Base-by-base conservation (phyloP, 1,140 invertebrate genomes). In the Musca vetustissima region DNA sequence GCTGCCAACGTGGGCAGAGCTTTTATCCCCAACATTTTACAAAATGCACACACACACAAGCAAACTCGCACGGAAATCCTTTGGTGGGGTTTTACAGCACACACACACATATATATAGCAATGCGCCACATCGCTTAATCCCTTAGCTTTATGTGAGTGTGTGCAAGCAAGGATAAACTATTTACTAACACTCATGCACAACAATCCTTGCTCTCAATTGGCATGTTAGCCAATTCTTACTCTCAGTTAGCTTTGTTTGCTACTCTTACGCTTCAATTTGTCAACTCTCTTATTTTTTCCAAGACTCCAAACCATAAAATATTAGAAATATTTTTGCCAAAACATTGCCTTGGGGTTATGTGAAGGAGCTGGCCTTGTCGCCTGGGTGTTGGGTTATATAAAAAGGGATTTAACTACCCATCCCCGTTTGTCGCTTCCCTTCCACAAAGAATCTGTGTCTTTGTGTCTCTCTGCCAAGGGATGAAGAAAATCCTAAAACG, bases 91-190 rank as follows among this genome's bases (percentile, higher is more conserved):
- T 57, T n/a, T n/a, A 9, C 6, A 36, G 17, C 28, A 21, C 4
- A 24, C 2, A 36, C 19, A 36, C 57, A 36, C 22, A n/a, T n/a
- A n/a, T n/a, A n/a, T n/a, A n/a, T n/a, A 61, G 28, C 19, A 43
- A 17, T 61, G 57, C 57, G 57, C 57, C 28, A 61, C 57, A 61
- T 61, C 28, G 57, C 57, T 61, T 61, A 61, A 61, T 61, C 57
- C 57, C 57, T 61, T 61, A 14, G 57, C 57, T 61, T 36, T 61
- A 19, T 43, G 36, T 6, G 11, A 8, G 6, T 43, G 36, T 43
- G 4, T 43, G 36, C 13, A 52, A 6, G 8, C 49, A 52, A 52
- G 17, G n/a, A 52, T 21, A 52, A 19, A 19, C 49, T 21, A 9
- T 52, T 52, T 17, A 13, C 36, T 52, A 19, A 9, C 49, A 21